Evolutionary conservation across 2,113 vertebrate species (phyloP).

Genomic region (Amia ocellicauda): DNA sequence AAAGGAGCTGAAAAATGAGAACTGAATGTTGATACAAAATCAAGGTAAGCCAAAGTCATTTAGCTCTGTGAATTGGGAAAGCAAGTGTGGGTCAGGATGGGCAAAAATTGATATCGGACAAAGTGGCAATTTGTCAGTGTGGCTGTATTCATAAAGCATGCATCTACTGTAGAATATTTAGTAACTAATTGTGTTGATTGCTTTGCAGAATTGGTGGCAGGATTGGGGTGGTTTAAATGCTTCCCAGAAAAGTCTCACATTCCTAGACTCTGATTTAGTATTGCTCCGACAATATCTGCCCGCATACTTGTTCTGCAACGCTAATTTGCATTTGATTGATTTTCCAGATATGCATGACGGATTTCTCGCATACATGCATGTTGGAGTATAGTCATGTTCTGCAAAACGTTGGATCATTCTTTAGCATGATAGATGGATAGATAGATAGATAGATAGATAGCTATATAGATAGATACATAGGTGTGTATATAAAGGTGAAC

Average conservation of each 20-base stretch:
- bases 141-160: too few species aligned
- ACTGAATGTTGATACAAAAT: slow-evolving; percentile 80
- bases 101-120: not conserved
- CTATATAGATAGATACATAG: too few species aligned
- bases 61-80: slow-evolving; percentile 1
- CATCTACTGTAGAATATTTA: too few species aligned
- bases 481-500: too few species aligned
- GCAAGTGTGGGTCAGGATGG: not conserved
- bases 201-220: too few species aligned
- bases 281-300: not conserved
- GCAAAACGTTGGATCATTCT: too few species aligned
- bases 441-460: too few species aligned
- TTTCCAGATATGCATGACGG: not conserved
- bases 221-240: too few species aligned
- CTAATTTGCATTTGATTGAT: slow-evolving; percentile 2
- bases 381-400: too few species aligned
- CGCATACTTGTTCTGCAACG: not conserved
- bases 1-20: slow-evolving; percentile 84
- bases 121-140: not conserved
- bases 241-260: not conserved
- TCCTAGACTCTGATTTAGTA: not conserved
- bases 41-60: slow-evolving; percentile 70
- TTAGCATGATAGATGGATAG: too few species aligned
- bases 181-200: too few species aligned
- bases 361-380: too few species aligned